These are phyloP conservation scores for Dolichallabes microphthalmus DNA, from an alignment of 2,113 vertebrate species.

Conservation along the genomic window DNA sequence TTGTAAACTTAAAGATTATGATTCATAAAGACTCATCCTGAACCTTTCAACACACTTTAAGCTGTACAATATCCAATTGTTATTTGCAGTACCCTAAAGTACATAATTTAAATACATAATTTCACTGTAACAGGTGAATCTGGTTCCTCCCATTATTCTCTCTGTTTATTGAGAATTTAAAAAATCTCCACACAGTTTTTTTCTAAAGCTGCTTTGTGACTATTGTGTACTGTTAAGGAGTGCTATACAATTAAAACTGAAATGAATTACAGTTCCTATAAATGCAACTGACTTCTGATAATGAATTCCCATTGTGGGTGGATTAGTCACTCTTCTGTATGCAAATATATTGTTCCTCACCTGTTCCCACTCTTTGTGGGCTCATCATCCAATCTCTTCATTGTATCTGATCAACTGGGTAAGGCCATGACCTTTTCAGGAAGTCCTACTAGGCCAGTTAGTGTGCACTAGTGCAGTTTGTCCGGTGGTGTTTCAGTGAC, in stretches of 20 bases:
- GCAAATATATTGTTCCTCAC: slow-evolving; percentile 31
- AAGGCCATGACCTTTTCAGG: background rate
- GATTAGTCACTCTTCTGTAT: background rate
- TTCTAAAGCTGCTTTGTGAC: background rate
- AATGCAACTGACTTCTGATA: background rate
- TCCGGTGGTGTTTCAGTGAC: slow-evolving; percentile 21
- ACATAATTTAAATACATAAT: background rate
- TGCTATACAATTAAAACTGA: background rate
- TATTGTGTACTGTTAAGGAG: background rate
- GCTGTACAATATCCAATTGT: background rate
- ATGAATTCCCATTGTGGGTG: background rate
- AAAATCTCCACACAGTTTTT: background rate
- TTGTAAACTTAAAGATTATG: background rate
- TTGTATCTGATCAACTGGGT: slow-evolving; percentile 31
- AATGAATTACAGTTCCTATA: background rate
- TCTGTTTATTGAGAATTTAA: background rate
- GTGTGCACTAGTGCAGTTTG: background rate
- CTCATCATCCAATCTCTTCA: slow-evolving; percentile 45
- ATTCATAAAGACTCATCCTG: background rate
- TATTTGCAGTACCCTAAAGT: too few species aligned
- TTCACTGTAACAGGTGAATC: background rate
- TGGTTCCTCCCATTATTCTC: background rate
- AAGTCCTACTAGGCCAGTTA: background rate
- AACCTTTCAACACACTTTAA: background rate
- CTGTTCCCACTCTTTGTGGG: slow-evolving; percentile 22